Base-by-base conservation (phyloP, 2,888 invertebrate species). In the Clistopyga incitator region DNA sequence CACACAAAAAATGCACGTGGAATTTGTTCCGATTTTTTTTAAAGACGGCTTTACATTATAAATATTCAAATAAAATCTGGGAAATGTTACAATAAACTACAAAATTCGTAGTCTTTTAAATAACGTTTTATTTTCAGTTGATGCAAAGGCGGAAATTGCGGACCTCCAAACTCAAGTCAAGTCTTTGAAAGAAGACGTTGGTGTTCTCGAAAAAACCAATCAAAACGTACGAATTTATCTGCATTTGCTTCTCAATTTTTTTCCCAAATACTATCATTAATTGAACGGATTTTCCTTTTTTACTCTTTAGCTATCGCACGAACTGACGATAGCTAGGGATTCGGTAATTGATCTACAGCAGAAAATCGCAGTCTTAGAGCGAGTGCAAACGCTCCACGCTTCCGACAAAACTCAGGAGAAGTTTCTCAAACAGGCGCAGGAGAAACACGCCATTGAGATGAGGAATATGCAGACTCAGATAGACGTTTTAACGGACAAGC, bases 381-480 rank as follows among this genome's bases (percentile, higher is more conserved):
- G 90, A 80, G 88, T 89, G 72, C 91, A 92, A 86, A 87, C 86
- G 23, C 83, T 92, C 4, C 91, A 92, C 61, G 82, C 89, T 4
- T 90, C 86, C 72, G 92, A 92, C 71, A 92, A 90, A 82, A 88
- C 88, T 0, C 89, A 92, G n/a, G 92, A 92, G 34, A 91, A 91
- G 64, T 90, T 94, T 76, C 87, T 94, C 72, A 95, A 94, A 64
- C 93, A 94, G 78, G 86, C 93, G 15, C 94, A 94, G 82, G 94
- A 95, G 34, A 91, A 93, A n/a, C 94, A 94, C 84, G 91, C 92
- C 0, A 93, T 93, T 0, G 93, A 94, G 88, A 89, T 94, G 42
- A 93, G 94, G 85, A 92, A 94, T 81, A 90, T 94, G 91, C 94
- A 94, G 85, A 94, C 94, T n/a, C 94, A 94, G 87, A 90, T 94